Percentiles rank a stretch among this genome's conserved stretches.
phyloP scores from a whole-genome alignment of 2,888 invertebrate genomes.

The Rhabditoides inermis region DNA sequence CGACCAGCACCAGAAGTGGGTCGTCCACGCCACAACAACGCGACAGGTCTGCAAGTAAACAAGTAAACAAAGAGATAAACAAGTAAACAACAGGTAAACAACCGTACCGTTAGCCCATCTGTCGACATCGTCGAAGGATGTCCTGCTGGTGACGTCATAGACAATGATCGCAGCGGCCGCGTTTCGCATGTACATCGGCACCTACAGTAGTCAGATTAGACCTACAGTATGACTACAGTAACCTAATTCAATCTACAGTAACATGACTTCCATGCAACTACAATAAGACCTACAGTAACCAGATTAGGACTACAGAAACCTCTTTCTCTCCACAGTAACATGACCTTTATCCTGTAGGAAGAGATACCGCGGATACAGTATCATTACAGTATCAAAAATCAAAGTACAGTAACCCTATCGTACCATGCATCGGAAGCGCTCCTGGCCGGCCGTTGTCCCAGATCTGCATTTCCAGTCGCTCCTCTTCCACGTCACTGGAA shows the following conservation, averaged over 20 bases:
- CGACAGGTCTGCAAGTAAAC: slow-evolving; percentile 17
- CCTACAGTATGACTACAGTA: too few species aligned
- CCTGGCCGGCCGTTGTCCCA: slow-evolving; percentile 48
- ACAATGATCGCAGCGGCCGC: slow-evolving; percentile 38
- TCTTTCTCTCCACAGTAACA: too few species aligned
- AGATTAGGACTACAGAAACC: too few species aligned
- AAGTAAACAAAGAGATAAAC: background rate
- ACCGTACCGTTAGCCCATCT: slow-evolving; percentile 32
- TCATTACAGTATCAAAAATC: too few species aligned
- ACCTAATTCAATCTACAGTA: too few species aligned
- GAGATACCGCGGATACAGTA: too few species aligned
- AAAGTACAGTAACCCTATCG: too few species aligned
- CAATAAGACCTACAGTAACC: too few species aligned
- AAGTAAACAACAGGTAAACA: background rate
- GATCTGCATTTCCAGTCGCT: slow-evolving; percentile 30
- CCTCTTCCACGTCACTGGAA: too few species aligned
- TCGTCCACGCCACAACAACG: slow-evolving; percentile 24
- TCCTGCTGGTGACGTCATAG: slow-evolving; percentile 39
- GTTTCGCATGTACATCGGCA: slow-evolving; percentile 44
- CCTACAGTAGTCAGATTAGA: slow-evolving; percentile 4
- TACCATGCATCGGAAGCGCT: slow-evolving; percentile 45
- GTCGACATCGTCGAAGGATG: slow-evolving; percentile 36
- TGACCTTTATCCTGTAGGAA: too few species aligned
- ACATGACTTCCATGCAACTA: too few species aligned
- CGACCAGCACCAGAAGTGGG: slow-evolving; percentile 29